Base-by-base conservation (phyloP, 2,113 vertebrate species). In the Arothron firmamentum region DNA sequence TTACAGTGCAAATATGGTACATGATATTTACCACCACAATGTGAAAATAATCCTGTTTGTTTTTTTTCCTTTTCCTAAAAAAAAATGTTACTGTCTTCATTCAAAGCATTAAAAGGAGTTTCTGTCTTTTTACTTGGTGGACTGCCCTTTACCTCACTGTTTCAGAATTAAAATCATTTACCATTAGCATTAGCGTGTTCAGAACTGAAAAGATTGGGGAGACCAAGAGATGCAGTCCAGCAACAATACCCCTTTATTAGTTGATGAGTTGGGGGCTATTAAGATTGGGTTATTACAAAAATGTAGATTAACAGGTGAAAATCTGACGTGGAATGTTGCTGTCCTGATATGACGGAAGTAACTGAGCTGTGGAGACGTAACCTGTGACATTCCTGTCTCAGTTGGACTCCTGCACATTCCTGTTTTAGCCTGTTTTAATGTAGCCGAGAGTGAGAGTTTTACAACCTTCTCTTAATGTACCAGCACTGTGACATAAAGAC, bases 101-200 rank as follows among this genome's bases (percentile, higher is more conserved):
- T 82, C 81, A n/a, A 73, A 75, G 43, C 76, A 73, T 76, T 79
- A 23, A 74, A 28, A 74, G 77, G 43, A 73, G 59, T 65, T 79
- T 55, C 76, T 70, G 79, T 74, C 62, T 75, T 77, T 87, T 77
- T 85, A 78, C 79, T 84, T 81, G 81, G 79, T 80, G 79, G 74
- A 57, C 65, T 59, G 76, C 50, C 25, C 54, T 82, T 79, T 64
- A 62, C 66, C 78, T 80, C 59, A 54, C 5, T 42, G 19, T 47
- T 42, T 20, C 59, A 61, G 67, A 70, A 52, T 77, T 65, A 72
- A 74, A 65, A 65, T 56, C 23, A 55, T 66, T 5, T 8, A 38
- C 34, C 60, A 61, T 55, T 62, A 72, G 43, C 28, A 47, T 49
- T 19, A 46, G 62, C 67, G 48, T 19, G 34, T 19, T 41, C 70